These are phyloP conservation scores for Diplogasteroides magnus DNA, from an alignment of 1,140 invertebrate species.

Conservation along the genomic window DNA sequence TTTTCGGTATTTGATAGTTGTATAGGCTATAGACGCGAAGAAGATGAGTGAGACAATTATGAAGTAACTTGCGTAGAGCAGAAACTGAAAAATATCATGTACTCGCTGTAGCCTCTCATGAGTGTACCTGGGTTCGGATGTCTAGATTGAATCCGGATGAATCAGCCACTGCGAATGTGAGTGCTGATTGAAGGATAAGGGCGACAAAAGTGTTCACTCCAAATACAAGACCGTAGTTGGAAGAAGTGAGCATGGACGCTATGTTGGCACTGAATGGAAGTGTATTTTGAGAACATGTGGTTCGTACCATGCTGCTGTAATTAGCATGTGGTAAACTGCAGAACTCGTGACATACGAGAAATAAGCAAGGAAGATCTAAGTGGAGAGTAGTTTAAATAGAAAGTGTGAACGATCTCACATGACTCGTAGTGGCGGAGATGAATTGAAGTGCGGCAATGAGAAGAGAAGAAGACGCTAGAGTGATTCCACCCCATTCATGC, in stretches of 20 bases:
- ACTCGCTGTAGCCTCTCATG: neutral
- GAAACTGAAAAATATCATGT: constrained; percentile 7
- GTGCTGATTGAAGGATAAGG: constrained; percentile 14
- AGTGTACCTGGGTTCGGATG: constrained; percentile 10
- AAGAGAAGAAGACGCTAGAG: constrained; percentile 15
- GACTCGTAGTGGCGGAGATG: constrained; percentile 1
- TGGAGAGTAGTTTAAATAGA: neutral
- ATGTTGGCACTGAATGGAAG: constrained; percentile 21
- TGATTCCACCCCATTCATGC: constrained; percentile 15
- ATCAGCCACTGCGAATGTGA: constrained; percentile 18
- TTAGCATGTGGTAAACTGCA: constrained; percentile 29
- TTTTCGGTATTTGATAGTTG: no score
- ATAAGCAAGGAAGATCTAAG: constrained; percentile 13
- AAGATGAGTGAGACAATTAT: constrained; percentile 2
- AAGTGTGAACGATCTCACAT: neutral
- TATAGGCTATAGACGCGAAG: neutral
- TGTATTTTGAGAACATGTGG: neutral
- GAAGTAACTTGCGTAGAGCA: constrained; percentile 12
- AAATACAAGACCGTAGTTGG: constrained; percentile 25
- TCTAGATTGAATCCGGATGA: constrained; percentile 11
- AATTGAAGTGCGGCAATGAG: constrained; percentile 10
- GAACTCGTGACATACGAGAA: constrained; percentile 14
- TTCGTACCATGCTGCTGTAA: constrained; percentile 25
- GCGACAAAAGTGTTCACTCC: constrained; percentile 28
- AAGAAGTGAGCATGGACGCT: constrained; percentile 15